Percentiles rank a stretch among this genome's conserved stretches.
phyloP scores from a whole-genome alignment of 2,888 invertebrate species.

The Plagodis dolabraria region DNA sequence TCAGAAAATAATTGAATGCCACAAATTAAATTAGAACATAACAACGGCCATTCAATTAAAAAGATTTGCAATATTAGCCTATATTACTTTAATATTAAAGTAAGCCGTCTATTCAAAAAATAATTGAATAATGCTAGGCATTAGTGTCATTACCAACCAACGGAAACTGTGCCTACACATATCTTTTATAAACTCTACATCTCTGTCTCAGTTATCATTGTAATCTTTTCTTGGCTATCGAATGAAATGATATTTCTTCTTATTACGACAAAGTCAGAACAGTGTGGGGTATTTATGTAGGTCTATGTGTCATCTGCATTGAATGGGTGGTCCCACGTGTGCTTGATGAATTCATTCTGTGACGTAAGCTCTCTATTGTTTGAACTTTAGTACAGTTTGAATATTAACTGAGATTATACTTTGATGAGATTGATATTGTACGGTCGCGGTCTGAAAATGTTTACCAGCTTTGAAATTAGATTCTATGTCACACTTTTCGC shows the following conservation, averaged over 20 bases:
- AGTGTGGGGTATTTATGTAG: slow-evolving; percentile 9
- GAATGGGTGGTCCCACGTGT: slow-evolving; percentile 35
- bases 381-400: neutral
- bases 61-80: slow-evolving; percentile 10
- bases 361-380: slow-evolving; percentile 19
- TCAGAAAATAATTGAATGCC: neutral
- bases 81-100: slow-evolving; percentile 13
- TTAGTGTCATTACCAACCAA: slow-evolving; percentile 23
- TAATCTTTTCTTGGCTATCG: neutral
- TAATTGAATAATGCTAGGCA: slow-evolving; percentile 19
- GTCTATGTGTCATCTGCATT: slow-evolving; percentile 34
- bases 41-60: slow-evolving; percentile 7
- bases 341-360: slow-evolving; percentile 30
- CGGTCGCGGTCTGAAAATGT: too few relatives aligned
- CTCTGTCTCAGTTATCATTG: slow-evolving; percentile 12
- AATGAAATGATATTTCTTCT: slow-evolving; percentile 1
- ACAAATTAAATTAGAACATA: slow-evolving; percentile 1
- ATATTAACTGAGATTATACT: slow-evolving; percentile 1
- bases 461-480: too few relatives aligned
- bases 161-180: slow-evolving; percentile 33
- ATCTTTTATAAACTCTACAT: neutral
- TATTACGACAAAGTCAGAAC: slow-evolving; percentile 16
- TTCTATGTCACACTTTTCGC: too few relatives aligned
- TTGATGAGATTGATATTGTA: neutral
- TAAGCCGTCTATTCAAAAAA: slow-evolving; percentile 22